Evolutionary conservation across 1,140 invertebrate species (phyloP), one percentile per base, ranked within the genome.

Genomic region (Chionoecetes opilio): DNA sequence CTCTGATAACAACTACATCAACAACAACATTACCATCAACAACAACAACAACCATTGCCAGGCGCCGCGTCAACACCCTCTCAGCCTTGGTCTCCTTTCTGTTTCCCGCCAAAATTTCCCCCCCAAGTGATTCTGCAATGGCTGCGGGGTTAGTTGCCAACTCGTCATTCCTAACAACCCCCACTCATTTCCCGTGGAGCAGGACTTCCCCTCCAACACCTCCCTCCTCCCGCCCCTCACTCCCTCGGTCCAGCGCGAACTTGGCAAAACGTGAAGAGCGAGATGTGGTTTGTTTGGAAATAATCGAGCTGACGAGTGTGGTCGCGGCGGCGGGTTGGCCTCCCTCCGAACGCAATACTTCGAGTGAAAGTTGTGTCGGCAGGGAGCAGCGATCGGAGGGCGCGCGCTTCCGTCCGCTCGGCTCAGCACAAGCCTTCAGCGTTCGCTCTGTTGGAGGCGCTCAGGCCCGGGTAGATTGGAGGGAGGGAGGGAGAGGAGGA

Each of bases 21-120:
- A 26, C 21, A 75, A 63, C 31, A 32, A 88, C 53, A 31, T 14
- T 14, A 29, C 41, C 89, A 5, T 46, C 89, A 89, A 34, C 84
- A 38, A 35, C 35, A 46, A 26, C 63, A 11, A 75, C 63, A 11
- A 75, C 63, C 21, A 75, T 75, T n/a, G n/a, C 63, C 21, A 75
- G 41, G 37, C 41, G 11, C 37, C 87, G 41, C 34, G 41, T 41
- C 87, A 89, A 46, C 41, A 89, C 46, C 63, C 31, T 32, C 91
- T n/a, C 63, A 82, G 63, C 92, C 92, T 93, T 93, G 92, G 84
- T n/a, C 84, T 34, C 46, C 32, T 82, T 92, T 82, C 46, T 17
- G 84, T 86, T 93, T 93, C 84, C 92, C 92, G 92, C 92, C 92
- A 93, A 93, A 93, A 87, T 93, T 93, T 87, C 92, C 84, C 92